phyloP scores from a whole-genome alignment of 2,888 invertebrate genomes.

The Seira ritae region DNA sequence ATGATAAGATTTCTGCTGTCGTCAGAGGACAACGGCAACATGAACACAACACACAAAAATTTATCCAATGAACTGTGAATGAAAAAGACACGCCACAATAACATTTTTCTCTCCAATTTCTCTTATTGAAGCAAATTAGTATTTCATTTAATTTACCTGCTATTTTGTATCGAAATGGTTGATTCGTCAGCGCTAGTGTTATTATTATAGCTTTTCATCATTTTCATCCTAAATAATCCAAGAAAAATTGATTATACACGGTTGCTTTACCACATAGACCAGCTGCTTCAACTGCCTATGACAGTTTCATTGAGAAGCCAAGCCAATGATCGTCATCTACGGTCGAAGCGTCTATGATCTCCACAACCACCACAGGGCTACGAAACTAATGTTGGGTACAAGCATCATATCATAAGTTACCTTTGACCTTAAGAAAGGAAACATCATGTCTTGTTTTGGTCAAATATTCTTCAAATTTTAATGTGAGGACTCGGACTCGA shows the following conservation, averaged over 20 bases:
- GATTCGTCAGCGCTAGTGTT: too few relatives aligned
- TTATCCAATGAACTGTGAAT: slow-evolving; percentile 27
- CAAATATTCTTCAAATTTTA: too few relatives aligned
- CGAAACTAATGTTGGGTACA: background rate
- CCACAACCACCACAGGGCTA: background rate
- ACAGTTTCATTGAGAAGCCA: slow-evolving; percentile 39
- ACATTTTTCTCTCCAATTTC: slow-evolving; percentile 20
- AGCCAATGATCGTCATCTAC: background rate
- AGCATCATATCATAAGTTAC: slow-evolving; percentile 46
- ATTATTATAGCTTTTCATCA: too few relatives aligned
- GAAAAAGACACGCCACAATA: too few relatives aligned
- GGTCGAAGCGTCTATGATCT: background rate
- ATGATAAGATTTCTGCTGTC: too few relatives aligned
- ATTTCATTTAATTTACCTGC: too few relatives aligned
- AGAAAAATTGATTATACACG: slow-evolving; percentile 35
- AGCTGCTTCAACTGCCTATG: slow-evolving; percentile 3
- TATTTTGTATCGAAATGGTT: too few relatives aligned
- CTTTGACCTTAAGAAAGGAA: slow-evolving; percentile 49
- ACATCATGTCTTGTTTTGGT: slow-evolving; percentile 33
- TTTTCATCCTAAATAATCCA: slow-evolving; percentile 15
- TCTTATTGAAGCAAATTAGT: too few relatives aligned
- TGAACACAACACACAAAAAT: too few relatives aligned
- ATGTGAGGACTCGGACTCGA: too few relatives aligned
- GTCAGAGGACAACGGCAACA: too few relatives aligned
- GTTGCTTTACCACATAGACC: background rate